phyloP scores from a whole-genome alignment of 1,140 invertebrate species.

The Halotydeus destructor region DNA sequence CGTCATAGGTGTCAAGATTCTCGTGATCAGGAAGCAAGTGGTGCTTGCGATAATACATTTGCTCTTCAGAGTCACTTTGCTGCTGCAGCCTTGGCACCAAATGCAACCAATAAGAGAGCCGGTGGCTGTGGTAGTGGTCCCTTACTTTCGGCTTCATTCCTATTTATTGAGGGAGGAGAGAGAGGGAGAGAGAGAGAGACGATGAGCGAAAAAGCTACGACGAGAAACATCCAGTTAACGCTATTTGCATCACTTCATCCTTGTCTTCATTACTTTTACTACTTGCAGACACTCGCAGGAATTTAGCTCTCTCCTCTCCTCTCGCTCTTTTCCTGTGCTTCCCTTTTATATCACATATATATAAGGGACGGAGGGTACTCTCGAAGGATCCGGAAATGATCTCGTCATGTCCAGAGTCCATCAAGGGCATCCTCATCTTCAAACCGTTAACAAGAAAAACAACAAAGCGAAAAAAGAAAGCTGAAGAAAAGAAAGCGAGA shows the following conservation, averaged over 20 bases:
- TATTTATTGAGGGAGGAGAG: constrained; percentile 29
- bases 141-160: constrained; percentile 46
- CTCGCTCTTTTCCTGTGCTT: too few species aligned
- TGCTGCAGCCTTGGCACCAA: constrained; percentile 62
- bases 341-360: too few species aligned
- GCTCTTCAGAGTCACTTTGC: constrained; percentile 21
- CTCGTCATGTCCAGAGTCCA: too few species aligned
- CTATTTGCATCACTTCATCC: background rate
- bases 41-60: constrained; percentile 50
- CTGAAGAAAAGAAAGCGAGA: background rate
- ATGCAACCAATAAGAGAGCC: constrained; percentile 77
- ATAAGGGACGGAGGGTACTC: too few species aligned
- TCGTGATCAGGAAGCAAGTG: constrained; percentile 52
- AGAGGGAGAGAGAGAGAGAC: background rate
- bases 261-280: background rate
- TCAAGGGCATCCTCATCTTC: too few species aligned
- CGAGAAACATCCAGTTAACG: too few species aligned
- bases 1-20: constrained; percentile 30
- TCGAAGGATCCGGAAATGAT: too few species aligned
- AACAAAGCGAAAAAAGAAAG: too few species aligned
- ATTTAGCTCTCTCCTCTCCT: too few species aligned
- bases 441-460: too few species aligned
- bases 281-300: too few species aligned
- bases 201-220: background rate
- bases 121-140: constrained; percentile 67